Percentiles rank a stretch among this genome's conserved stretches.
Evolutionary conservation across 2,797 vertebrate genomes (phyloP).

Genomic region (Melanotaenia trifasciata): DNA sequence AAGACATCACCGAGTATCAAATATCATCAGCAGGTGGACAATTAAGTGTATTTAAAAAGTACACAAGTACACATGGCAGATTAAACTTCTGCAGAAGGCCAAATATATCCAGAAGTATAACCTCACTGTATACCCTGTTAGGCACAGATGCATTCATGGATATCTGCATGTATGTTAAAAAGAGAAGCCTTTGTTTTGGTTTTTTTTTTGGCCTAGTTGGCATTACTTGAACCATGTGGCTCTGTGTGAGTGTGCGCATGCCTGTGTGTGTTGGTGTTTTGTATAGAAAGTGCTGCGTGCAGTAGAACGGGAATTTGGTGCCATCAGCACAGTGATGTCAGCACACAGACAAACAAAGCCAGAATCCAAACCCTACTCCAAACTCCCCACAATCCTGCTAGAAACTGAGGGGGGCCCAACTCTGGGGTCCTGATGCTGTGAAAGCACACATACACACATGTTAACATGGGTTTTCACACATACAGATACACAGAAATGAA

Average conservation of each 20-base stretch:
- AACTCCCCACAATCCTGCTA: constrained; percentile 71
- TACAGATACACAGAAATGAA: constrained; percentile 16
- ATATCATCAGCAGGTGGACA: constrained; percentile 3
- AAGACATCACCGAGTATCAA: neutral
- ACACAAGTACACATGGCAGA: neutral
- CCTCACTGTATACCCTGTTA: neutral
- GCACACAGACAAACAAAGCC: constrained; percentile 87
- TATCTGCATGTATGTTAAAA: constrained; percentile 62
- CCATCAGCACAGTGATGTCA: constrained; percentile 91
- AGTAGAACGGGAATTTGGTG: constrained; percentile 89
- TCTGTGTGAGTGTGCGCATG: constrained; percentile 60
- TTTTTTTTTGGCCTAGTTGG: constrained; percentile 87
- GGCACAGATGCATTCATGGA: constrained; percentile 42
- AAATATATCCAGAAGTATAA: constrained; percentile 11
- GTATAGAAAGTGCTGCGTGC: constrained; percentile 91
- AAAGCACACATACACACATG: constrained; percentile 28
- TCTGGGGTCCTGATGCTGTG: constrained; percentile 61
- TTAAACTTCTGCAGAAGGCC: neutral
- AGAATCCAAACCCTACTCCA: constrained; percentile 66
- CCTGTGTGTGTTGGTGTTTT: constrained; percentile 83
- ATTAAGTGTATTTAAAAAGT: neutral
- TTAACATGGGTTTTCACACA: constrained; percentile 16
- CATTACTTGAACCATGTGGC: constrained; percentile 79
- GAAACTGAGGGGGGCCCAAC: constrained; percentile 62
- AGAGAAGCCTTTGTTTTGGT: constrained; percentile 76